These are phyloP conservation scores for Myotis myotis DNA, from an alignment of 2,797 vertebrate species.

Conservation along the genomic window DNA sequence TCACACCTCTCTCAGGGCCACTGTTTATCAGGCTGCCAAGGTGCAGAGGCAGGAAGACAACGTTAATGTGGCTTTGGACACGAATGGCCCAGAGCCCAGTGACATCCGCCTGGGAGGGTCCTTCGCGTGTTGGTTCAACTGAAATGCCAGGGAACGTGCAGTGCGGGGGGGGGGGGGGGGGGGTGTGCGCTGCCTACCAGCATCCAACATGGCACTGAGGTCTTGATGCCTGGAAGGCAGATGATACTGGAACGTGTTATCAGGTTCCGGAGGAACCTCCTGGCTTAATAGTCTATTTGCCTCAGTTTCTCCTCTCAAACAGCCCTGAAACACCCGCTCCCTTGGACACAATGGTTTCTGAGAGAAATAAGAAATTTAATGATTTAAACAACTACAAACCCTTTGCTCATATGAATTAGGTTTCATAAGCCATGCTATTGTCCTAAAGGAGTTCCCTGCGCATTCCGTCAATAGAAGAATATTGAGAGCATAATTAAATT, in stretches of 20 bases:
- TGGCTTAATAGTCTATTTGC: background rate
- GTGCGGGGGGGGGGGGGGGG: background rate
- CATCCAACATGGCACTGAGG: background rate
- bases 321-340: background rate
- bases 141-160: slow-evolving; percentile 62
- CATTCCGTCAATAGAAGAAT: slow-evolving; percentile 65
- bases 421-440: slow-evolving; percentile 58
- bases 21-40: slow-evolving; percentile 80
- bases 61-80: slow-evolving; percentile 76
- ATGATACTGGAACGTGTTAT: background rate
- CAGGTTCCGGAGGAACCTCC: background rate
- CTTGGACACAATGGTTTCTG: slow-evolving; percentile 10
- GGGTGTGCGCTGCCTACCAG: slow-evolving; percentile 2
- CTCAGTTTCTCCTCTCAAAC: slow-evolving; percentile 60
- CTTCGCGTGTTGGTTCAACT: slow-evolving; percentile 64
- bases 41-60: slow-evolving; percentile 75
- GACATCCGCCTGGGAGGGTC: slow-evolving; percentile 67
- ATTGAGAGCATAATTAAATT: slow-evolving; percentile 70
- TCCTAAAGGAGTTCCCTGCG: slow-evolving; percentile 62
- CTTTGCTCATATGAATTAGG: slow-evolving; percentile 53
- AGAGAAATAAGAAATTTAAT: slow-evolving; percentile 51
- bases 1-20: slow-evolving; percentile 78
- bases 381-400: slow-evolving; percentile 11
- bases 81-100: slow-evolving; percentile 75
- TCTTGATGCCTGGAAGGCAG: background rate